Percentiles rank a stretch among this genome's conserved stretches.
These are phyloP conservation scores for Chinchilla lanigera DNA, from an alignment of 2,113 vertebrate genomes.

Conservation along the genomic window DNA sequence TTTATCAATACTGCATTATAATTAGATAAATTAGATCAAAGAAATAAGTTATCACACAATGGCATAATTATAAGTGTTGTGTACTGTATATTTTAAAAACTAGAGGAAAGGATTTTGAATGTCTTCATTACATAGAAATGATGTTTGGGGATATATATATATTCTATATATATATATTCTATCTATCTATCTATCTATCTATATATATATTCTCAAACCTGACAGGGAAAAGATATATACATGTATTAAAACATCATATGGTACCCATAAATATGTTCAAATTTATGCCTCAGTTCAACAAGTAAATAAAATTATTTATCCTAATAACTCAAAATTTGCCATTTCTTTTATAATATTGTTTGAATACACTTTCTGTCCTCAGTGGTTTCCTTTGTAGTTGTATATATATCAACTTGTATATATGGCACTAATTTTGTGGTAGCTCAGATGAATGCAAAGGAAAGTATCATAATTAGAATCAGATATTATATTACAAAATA, in stretches of 20 bases:
- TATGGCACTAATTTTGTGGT: conserved; percentile 2
- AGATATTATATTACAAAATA: not conserved
- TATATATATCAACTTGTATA: not conserved
- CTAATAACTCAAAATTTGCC: not conserved
- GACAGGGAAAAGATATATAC: not conserved
- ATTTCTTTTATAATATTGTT: not conserved
- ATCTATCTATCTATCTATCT: no score
- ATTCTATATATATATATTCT: not conserved
- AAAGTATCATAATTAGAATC: not conserved
- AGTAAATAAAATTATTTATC: not conserved
- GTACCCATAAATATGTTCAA: not conserved
- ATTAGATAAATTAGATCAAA: not conserved
- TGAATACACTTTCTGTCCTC: not conserved
- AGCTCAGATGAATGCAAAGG: conserved; percentile 13
- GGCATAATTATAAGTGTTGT: not conserved
- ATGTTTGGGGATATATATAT: not conserved
- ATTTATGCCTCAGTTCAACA: not conserved
- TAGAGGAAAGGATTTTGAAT: not conserved
- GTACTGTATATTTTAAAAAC: not conserved
- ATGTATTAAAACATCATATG: not conserved
- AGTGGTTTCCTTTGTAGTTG: not conserved
- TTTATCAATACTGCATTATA: not conserved
- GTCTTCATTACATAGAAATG: not conserved
- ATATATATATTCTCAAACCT: not conserved
- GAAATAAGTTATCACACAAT: not conserved